Evolutionary conservation across 2,113 vertebrate species (phyloP).

Genomic region (Carassius gibelio): DNA sequence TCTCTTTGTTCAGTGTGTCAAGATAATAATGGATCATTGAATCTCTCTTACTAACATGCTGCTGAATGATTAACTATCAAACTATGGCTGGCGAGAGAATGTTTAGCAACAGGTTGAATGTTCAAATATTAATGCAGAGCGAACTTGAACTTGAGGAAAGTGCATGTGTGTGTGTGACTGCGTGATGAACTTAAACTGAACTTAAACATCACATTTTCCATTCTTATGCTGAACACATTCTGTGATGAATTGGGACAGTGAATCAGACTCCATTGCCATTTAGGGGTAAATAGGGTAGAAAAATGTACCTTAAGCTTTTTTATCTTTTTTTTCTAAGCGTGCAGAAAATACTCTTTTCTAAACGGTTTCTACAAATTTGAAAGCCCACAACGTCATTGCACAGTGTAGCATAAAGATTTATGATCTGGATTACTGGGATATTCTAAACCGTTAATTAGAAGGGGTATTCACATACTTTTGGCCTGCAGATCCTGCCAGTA

Average conservation of each 20-base stretch:
- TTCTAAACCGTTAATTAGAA: background rate
- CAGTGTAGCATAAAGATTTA: background rate
- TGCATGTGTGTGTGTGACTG: background rate
- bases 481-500: background rate
- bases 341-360: background rate
- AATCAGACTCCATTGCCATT: background rate
- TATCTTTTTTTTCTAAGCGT: background rate
- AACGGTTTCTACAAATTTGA: background rate
- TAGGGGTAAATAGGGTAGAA: background rate
- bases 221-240: background rate
- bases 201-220: no score
- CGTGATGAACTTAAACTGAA: no score
- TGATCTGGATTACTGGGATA: background rate
- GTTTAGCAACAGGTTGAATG: background rate
- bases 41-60: slow-evolving; percentile 1
- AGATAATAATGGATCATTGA: background rate
- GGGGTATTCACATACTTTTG: background rate
- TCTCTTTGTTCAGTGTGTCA: background rate
- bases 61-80: background rate
- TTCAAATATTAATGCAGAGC: background rate
- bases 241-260: background rate
- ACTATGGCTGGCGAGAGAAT: background rate
- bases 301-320: background rate
- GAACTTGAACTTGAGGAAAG: background rate
- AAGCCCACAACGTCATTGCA: background rate